phyloP scores from a whole-genome alignment of 2,888 invertebrate genomes.

The Ennomos erosarius region DNA sequence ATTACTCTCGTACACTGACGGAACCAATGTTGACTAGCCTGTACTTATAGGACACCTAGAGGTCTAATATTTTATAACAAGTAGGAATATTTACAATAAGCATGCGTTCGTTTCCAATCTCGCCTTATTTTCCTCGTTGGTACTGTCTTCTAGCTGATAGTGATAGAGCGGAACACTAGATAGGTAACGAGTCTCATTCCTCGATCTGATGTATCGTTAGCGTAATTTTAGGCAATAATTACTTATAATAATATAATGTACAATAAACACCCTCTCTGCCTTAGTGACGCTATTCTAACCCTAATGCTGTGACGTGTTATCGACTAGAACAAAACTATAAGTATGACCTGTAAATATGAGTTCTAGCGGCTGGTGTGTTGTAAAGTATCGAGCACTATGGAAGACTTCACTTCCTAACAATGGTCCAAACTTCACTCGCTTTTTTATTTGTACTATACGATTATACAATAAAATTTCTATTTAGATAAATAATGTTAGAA shows the following conservation, averaged over 20 bases:
- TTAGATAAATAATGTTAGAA: constrained; percentile 77
- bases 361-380: constrained; percentile 74
- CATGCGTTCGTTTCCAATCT: constrained; percentile 55
- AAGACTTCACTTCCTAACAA: constrained; percentile 83
- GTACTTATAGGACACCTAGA: constrained; percentile 53
- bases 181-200: constrained; percentile 51
- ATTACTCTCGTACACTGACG: constrained; percentile 54
- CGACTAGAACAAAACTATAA: constrained; percentile 68
- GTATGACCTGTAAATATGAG: constrained; percentile 77
- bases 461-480: constrained; percentile 80
- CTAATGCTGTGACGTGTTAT: constrained; percentile 53
- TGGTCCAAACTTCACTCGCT: constrained; percentile 84
- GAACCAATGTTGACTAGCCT: constrained; percentile 78
- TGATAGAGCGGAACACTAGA: constrained; percentile 47
- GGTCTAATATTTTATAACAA: constrained; percentile 65
- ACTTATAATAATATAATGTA: constrained; percentile 76
- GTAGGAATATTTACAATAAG: constrained; percentile 58
- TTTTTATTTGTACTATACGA: constrained; percentile 83
- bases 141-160: constrained; percentile 58
- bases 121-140: constrained; percentile 61
- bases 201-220: constrained; percentile 59
- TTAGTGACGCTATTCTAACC: constrained; percentile 82
- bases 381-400: constrained; percentile 74
- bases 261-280: constrained; percentile 83
- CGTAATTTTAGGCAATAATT: constrained; percentile 69